Evolutionary conservation across 1,140 invertebrate genomes (phyloP), one percentile per base, ranked within the genome.

Genomic region (Brachionus rubens): DNA sequence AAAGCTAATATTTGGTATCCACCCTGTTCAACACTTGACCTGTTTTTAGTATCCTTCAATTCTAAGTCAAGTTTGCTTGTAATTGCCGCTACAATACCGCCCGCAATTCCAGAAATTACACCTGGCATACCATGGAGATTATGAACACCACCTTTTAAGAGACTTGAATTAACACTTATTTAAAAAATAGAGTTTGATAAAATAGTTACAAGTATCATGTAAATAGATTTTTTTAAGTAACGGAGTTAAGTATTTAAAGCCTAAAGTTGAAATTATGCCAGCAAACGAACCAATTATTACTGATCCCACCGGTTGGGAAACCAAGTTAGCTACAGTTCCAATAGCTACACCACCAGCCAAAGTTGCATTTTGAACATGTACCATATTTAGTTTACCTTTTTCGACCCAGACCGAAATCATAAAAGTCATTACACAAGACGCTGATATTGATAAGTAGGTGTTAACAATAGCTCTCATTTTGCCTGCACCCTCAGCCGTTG

Each of bases 91-190:
- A 91, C 89, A 14, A 94, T 80, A 1, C 89, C 89, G 0, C 91
- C 90, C 28, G 91, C 87, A 40, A 96, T 80, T 46, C 89, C 93
- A 3, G 91, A 92, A 21, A 94, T 84, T 2, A 97, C 81, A 12
- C 91, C 94, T 0, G 95, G 94, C 90, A 97, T 92, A 0, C 94
- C 95, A 81, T 98, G 94, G 7, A 98, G 87, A 85, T 97, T 97
- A 85, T 97, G 89, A 0, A 97, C 93, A 2, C 95, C 95, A 54
- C 33, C 28, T 62, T 19, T 41, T 19, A 14, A 40, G n/a, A n/a
- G n/a, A n/a, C n/a, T n/a, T n/a, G n/a, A n/a, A n/a, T n/a, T n/a
- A n/a, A n/a, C n/a, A n/a, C n/a, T n/a, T n/a, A n/a, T n/a, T n/a
- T n/a, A n/a, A n/a, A n/a, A n/a, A n/a, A n/a, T n/a, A n/a, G n/a